Evolutionary conservation across 1,140 invertebrate species (phyloP).

Genomic region (Sarcophaga peregrina): DNA sequence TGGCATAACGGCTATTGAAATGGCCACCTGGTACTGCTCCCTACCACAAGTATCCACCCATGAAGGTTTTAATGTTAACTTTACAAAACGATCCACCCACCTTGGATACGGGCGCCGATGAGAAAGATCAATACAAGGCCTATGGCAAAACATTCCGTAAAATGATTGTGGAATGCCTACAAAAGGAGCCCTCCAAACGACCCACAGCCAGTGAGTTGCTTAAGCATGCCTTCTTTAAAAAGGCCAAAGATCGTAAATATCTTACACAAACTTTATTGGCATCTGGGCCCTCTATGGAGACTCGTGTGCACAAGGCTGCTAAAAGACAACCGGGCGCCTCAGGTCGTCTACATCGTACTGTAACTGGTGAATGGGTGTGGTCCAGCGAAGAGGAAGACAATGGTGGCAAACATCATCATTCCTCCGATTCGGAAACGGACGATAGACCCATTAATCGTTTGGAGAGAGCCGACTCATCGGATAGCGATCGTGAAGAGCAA

Average conservation of each 20-base stretch:
- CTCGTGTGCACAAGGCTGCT: conserved; percentile 87
- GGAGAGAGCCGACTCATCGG: conserved; percentile 70
- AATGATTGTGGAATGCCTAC: conserved; percentile 93
- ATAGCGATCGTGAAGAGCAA: conserved; percentile 69
- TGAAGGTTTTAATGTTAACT: conserved; percentile 99
- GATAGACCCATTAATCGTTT: conserved; percentile 71
- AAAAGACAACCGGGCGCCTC: conserved; percentile 90
- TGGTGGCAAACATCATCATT: conserved; percentile 60
- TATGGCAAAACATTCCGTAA: conserved; percentile 98
- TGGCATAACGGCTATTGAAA: conserved; percentile 98
- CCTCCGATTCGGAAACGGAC: conserved; percentile 65
- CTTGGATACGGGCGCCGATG: conserved; percentile 92
- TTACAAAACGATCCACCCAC: conserved; percentile 98
- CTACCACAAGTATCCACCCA: conserved; percentile 98
- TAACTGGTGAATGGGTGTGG: conserved; percentile 98
- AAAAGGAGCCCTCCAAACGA: conserved; percentile 94
- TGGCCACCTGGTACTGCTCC: conserved; percentile 98
- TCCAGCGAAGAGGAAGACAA: conserved; percentile 81
- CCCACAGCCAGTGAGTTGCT: conserved; percentile 97
- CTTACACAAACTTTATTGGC: conserved; percentile 90
- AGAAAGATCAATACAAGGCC: conserved; percentile 97
- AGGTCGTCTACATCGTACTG: conserved; percentile 90
- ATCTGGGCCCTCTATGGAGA: conserved; percentile 87
- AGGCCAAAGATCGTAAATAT: conserved; percentile 97
- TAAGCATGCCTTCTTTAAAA: conserved; percentile 99